These are phyloP conservation scores for Chionomys nivalis DNA, from an alignment of 2,113 vertebrate genomes.

Conservation along the genomic window DNA sequence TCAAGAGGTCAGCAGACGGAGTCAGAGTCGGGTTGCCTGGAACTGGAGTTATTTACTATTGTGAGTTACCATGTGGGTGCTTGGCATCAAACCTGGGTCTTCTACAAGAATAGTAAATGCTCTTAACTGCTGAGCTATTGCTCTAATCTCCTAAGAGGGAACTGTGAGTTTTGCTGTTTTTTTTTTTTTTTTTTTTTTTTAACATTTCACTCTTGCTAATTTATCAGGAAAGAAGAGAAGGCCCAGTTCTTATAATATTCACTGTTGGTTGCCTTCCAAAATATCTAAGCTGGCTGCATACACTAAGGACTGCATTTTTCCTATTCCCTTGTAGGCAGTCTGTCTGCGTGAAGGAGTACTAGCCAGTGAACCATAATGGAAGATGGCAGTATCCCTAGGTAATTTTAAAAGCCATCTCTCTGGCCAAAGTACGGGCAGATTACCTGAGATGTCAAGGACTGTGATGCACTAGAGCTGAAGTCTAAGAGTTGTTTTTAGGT, in stretches of 20 bases:
- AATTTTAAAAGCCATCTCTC: not conserved
- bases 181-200: not conserved
- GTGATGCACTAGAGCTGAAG: not conserved
- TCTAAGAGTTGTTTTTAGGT: not conserved
- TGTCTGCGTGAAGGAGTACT: not conserved
- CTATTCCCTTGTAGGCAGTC: not conserved
- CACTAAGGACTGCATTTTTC: not conserved
- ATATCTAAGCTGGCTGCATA: not conserved
- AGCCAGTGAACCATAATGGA: not conserved
- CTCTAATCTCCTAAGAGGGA: not conserved
- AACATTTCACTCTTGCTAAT: not conserved
- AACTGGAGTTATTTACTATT: not conserved
- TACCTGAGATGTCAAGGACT: not conserved
- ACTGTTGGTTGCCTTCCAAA: not conserved
- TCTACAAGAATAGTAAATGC: not conserved
- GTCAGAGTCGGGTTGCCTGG: not conserved
- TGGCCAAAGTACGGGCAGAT: not conserved
- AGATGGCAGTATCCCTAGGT: not conserved
- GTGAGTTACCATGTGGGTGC: not conserved
- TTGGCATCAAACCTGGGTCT: not conserved
- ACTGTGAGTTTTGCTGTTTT: not conserved
- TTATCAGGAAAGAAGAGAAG: not conserved
- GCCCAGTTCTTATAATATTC: not conserved
- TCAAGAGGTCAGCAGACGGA: not conserved
- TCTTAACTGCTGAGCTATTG: not conserved